phyloP scores from a whole-genome alignment of 2,888 invertebrate genomes.

The Cylindroiulus punctatus region DNA sequence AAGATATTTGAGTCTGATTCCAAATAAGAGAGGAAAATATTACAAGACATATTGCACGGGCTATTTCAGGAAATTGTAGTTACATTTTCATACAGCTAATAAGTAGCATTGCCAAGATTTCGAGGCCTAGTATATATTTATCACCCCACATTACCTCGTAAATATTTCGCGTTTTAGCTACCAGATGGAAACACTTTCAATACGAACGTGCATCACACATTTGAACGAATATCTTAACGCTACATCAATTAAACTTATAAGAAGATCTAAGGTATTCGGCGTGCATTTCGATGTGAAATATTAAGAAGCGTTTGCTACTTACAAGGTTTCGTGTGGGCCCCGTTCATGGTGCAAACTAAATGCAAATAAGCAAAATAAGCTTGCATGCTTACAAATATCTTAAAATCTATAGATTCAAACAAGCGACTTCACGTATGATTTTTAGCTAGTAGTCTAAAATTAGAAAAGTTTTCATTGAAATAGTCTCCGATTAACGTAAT shows the following conservation, averaged over 20 bases:
- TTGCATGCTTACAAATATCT: background rate
- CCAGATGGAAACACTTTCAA: conserved; percentile 36
- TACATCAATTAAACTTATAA: background rate
- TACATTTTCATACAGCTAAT: background rate
- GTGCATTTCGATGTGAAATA: background rate
- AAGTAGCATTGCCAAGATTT: conserved; percentile 11
- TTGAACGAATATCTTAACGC: background rate
- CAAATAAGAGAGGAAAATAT: too few relatives aligned
- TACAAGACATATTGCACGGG: background rate
- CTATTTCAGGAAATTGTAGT: conserved; percentile 25
- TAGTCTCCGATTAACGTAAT: background rate
- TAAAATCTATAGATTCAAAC: background rate
- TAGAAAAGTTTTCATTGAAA: background rate
- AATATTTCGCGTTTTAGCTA: background rate
- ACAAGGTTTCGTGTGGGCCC: background rate
- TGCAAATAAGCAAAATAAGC: conserved; percentile 39
- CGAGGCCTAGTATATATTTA: conserved; percentile 38
- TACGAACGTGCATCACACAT: background rate
- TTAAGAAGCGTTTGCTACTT: conserved; percentile 1
- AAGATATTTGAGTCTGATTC: too few relatives aligned
- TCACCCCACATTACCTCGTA: background rate
- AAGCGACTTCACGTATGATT: conserved; percentile 12
- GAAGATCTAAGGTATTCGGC: background rate
- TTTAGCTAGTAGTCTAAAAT: background rate
- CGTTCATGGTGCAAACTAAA: conserved; percentile 47